phyloP scores from a whole-genome alignment of 2,888 invertebrate genomes.

The Oscheius sp. region DNA sequence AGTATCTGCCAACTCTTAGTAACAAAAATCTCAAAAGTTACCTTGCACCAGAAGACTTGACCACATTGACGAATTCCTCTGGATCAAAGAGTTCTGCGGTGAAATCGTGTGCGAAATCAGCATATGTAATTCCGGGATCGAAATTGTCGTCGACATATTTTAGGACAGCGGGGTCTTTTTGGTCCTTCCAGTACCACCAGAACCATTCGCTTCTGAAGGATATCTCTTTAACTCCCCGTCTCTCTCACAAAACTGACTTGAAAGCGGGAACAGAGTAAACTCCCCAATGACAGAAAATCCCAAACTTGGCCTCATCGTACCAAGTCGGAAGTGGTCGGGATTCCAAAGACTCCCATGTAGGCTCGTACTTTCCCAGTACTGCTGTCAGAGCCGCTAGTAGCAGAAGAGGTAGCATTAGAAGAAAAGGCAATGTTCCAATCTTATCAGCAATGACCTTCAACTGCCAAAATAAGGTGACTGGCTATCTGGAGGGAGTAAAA shows the following conservation, averaged over 20 bases:
- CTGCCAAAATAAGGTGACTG: too few species aligned
- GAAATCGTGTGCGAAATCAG: conserved; percentile 86
- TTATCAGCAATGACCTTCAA: too few species aligned
- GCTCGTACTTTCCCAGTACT: conserved; percentile 31
- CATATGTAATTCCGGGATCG: conserved; percentile 87
- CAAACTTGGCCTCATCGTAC: conserved; percentile 76
- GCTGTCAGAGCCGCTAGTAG: neutral
- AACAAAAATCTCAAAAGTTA: conserved; percentile 71
- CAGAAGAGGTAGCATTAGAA: neutral
- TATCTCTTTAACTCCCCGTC: too few species aligned
- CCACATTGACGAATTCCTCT: conserved; percentile 85
- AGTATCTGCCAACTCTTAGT: conserved; percentile 72
- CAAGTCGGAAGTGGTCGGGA: conserved; percentile 74
- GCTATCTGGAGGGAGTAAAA: too few species aligned
- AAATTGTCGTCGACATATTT: conserved; percentile 86
- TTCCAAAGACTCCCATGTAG: conserved; percentile 75
- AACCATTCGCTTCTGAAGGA: conserved; percentile 82
- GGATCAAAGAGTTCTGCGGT: conserved; percentile 90
- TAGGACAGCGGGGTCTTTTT: conserved; percentile 62
- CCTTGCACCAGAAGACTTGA: conserved; percentile 87
- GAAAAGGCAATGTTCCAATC: neutral
- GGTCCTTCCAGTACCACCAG: conserved; percentile 71
- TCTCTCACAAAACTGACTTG: neutral
- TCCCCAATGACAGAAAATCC: conserved; percentile 77
- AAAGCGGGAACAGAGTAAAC: conserved; percentile 61